Evolutionary conservation across 2,113 vertebrate genomes (phyloP), one percentile per base, ranked within the genome.

Genomic region (Microtus montanus): DNA sequence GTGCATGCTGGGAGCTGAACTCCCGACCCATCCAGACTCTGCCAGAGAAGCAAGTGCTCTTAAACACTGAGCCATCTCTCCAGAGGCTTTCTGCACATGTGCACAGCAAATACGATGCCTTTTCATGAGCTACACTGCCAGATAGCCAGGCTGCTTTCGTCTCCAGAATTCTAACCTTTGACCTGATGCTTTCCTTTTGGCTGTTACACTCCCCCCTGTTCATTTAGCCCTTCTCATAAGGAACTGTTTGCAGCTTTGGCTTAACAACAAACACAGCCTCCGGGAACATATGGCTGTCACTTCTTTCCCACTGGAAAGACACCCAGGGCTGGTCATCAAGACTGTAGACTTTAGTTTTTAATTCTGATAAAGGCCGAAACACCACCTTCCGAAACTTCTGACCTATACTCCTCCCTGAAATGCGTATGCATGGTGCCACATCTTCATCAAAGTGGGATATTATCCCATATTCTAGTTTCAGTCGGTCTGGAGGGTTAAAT

Each of bases 371-470:
- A 44, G 58, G 26, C 30, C 0, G 14, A 83, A 58, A 82, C 49
- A 24, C 63, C 14, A 11, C 30, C 30, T 14, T 71, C 38, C 7
- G 41, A 9, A 38, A 84, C 19, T 1, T 5, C 10, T 6, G 8
- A n/a, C 54, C 85, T 70, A 82, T 17, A 38, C 7, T 38, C 35
- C 19, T 5, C 71, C n/a, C 49, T 64, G 52, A 41, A 77, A 66
- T 6, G 3, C 4, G 1, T 82, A 7, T 14, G 19, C 28, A 2
- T 54, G 22, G 41, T 24, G 44, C 49, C 0, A 13, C 6, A 15
- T 70, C 38, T 11, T 88, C 9, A 26, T 33, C 79, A 77, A 70
- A 64, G 58, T 24, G 47, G 2, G 44, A 7, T 30, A 0, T 5
- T 12, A 20, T 47, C 6, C 2, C 19, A 14, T 10, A 52, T 41